phyloP scores from a whole-genome alignment of 2,888 invertebrate species.

The Drosophila robusta region DNA sequence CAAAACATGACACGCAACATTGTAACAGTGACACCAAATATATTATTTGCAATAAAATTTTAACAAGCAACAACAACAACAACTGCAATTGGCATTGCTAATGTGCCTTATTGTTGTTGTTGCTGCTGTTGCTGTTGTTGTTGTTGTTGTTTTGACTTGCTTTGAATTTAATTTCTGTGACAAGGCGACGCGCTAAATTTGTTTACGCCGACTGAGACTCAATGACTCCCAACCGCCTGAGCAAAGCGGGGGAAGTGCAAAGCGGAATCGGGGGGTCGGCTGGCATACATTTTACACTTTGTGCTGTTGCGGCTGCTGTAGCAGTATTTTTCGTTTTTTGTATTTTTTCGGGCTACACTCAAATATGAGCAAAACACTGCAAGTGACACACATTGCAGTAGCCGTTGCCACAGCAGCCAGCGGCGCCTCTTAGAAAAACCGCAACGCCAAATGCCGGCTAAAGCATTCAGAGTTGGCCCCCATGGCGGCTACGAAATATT shows the following conservation, averaged over 20 bases:
- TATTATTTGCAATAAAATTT: constrained; percentile 59
- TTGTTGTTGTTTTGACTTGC: constrained; percentile 52
- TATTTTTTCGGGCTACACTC: constrained; percentile 27
- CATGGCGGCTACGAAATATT: constrained; percentile 47
- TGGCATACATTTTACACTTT: constrained; percentile 54
- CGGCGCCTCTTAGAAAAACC: constrained; percentile 47
- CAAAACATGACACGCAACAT: constrained; percentile 68
- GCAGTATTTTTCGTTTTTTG: not conserved
- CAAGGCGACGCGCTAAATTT: constrained; percentile 78
- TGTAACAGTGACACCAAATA: constrained; percentile 70
- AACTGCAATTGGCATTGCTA: constrained; percentile 60
- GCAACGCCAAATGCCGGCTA: constrained; percentile 56
- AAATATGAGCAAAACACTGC: constrained; percentile 50
- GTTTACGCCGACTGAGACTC: constrained; percentile 70
- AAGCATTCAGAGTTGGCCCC: constrained; percentile 44
- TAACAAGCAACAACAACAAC: constrained; percentile 32
- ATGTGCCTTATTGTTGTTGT: constrained; percentile 30
- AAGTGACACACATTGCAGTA: constrained; percentile 50
- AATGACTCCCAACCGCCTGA: constrained; percentile 53
- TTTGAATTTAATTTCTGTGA: constrained; percentile 72
- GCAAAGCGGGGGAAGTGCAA: constrained; percentile 4
- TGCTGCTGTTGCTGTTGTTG: constrained; percentile 38
- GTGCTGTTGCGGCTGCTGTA: constrained; percentile 31
- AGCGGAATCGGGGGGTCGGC: constrained; percentile 10
- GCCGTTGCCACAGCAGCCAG: constrained; percentile 18